Conservation (phyloP, 2,888 invertebrate species). For the Caenorhabditis sp. region DNA sequence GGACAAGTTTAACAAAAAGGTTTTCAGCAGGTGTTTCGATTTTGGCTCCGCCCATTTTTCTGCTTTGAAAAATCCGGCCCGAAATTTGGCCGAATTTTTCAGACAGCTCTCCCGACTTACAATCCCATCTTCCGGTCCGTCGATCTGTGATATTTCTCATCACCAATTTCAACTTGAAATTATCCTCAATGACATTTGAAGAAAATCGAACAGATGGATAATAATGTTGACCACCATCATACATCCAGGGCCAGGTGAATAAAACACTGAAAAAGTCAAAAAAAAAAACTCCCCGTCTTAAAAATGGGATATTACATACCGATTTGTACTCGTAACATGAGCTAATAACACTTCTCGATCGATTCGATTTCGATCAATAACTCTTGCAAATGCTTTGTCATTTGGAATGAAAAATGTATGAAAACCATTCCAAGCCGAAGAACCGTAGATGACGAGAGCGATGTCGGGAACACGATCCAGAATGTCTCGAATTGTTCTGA, state of each 20-base stretch:
- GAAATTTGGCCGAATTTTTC: no score
- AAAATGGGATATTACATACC: constrained; percentile 13
- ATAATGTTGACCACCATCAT: constrained; percentile 70
- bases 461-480: constrained; percentile 69
- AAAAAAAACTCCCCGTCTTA: no score
- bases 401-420: constrained; percentile 71
- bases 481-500: constrained; percentile 68
- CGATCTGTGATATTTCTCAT: constrained; percentile 71
- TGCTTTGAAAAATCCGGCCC: no score
- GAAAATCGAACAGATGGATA: constrained; percentile 69
- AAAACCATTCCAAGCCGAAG: constrained; percentile 68
- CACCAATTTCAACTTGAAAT: constrained; percentile 68
- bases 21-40: no score
- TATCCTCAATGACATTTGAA: constrained; percentile 70
- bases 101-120: no score
- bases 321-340: constrained; percentile 69
- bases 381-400: constrained; percentile 70
- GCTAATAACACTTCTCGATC: constrained; percentile 70
- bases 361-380: constrained; percentile 67
- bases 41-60: no score
- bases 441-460: constrained; percentile 68
- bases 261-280: constrained; percentile 49
- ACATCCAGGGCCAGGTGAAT: constrained; percentile 71
- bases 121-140: constrained; percentile 67
- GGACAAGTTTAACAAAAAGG: no score